Base-by-base conservation (phyloP, 2,888 invertebrate species). In the Torymus tubicola region DNA sequence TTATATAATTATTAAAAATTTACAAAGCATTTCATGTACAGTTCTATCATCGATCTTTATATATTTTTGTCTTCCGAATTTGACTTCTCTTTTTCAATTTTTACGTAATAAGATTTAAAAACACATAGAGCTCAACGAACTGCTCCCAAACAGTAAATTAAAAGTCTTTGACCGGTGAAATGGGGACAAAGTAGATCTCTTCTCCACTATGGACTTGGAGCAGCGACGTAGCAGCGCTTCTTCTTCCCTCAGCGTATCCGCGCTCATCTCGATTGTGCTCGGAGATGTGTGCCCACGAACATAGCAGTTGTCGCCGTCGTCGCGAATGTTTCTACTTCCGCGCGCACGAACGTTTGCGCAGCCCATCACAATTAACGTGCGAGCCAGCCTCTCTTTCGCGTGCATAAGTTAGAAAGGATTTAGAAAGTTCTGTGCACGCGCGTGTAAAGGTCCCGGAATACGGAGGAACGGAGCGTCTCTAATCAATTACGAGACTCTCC, bases 371-470 rank as follows among this genome's bases (percentile, higher is more conserved):
- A 81, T 81, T 79, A 81, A 76, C 58, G 53, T 69, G 69, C 58
- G 73, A 21, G 21, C 16, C 18, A 55, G 69, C 8, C 68, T 72
- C 71, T 21, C 64, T n/a, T 50, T 24, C n/a, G 70, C 50, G 13
- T 81, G 79, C 42, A 42, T n/a, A 78, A 80, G 83, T 84, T 85
- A 84, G 84, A 86, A 85, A 86, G 84, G 85, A 84, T 86, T 86
- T 87, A 87, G 87, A 87, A 87, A 87, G 87, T 86, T 82, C 81
- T 81, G 42, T 14, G 55, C 42, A 68, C 65, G 55, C 42, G 73
- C 65, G 77, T 85, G 72, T 82, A 82, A 83, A 80, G 83, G 68
- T 72, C 82, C 74, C 80, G 83, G 80, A 57, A 84, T 81, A 83
- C 78, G 73, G 76, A 65, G 60, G 63, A 82, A 74, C 78, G 81